Evolutionary conservation across 2,797 vertebrate species (phyloP).

Genomic region (Halcyon smyrnensis): DNA sequence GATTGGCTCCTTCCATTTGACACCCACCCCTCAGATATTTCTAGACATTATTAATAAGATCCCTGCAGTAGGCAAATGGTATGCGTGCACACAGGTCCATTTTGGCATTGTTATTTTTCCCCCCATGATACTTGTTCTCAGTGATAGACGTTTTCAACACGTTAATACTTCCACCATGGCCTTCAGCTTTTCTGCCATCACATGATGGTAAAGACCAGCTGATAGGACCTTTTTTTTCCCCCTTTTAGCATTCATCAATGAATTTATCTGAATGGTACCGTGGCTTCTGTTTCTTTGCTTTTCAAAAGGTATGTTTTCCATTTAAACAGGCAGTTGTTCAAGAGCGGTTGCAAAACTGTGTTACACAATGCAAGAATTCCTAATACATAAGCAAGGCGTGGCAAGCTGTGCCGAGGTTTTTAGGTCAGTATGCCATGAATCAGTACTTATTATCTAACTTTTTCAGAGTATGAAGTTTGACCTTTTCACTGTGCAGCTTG

Average conservation of each 20-base stretch:
- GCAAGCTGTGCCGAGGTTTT: constrained; percentile 22
- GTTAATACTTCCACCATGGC: neutral
- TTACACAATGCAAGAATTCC: constrained; percentile 68
- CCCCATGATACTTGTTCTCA: neutral
- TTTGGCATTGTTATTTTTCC: neutral
- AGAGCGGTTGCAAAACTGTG: constrained; percentile 52
- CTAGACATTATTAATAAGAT: too few species aligned
- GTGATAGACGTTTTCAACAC: neutral
- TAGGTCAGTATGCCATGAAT: constrained; percentile 72
- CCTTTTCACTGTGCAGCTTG: neutral
- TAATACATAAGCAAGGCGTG: constrained; percentile 60
- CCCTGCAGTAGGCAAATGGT: too few species aligned
- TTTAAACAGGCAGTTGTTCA: constrained; percentile 43
- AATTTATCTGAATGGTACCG: neutral
- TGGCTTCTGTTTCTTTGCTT: constrained; percentile 1
- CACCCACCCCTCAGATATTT: too few species aligned
- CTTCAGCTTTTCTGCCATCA: neutral
- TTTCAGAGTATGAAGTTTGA: neutral
- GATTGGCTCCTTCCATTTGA: too few species aligned
- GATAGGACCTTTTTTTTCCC: neutral
- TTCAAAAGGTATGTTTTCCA: constrained; percentile 54
- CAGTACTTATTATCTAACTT: constrained; percentile 64
- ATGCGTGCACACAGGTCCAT: accelerated
- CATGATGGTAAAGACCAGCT: accelerated
- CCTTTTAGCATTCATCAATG: neutral